Evolutionary conservation across 2,113 vertebrate species (phyloP).

Genomic region (Zosterops hypoxanthus): DNA sequence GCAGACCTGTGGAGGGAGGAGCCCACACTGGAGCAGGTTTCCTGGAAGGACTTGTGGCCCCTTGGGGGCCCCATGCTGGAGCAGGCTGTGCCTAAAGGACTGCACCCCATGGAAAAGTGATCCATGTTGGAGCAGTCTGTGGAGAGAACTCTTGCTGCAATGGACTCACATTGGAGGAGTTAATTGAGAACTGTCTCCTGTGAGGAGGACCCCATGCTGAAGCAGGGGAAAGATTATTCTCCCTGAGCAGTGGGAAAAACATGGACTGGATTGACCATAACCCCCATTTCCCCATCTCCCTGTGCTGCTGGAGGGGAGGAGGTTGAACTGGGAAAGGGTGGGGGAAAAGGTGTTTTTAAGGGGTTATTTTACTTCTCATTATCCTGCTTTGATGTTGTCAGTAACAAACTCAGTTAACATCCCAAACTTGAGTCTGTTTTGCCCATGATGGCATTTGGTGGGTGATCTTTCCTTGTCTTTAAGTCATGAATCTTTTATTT

Average conservation of each 20-base stretch:
- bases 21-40: background rate
- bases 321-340: background rate
- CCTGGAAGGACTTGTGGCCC: background rate
- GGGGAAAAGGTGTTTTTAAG: background rate
- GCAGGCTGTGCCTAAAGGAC: background rate
- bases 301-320: background rate
- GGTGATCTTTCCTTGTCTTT: background rate
- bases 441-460: fast-evolving
- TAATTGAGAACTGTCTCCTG: fast-evolving
- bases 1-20: background rate
- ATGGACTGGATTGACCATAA: background rate
- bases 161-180: fast-evolving
- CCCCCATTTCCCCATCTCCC: background rate
- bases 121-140: background rate
- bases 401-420: background rate
- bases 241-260: background rate
- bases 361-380: background rate
- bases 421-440: fast-evolving
- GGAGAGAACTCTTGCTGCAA: background rate
- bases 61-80: fast-evolving
- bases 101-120: background rate
- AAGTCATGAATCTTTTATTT: background rate
- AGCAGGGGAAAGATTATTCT: background rate
- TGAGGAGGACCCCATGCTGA: background rate
- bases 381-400: background rate